phyloP scores from a whole-genome alignment of 1,140 invertebrate species.

The Drosophila paulistorum region DNA sequence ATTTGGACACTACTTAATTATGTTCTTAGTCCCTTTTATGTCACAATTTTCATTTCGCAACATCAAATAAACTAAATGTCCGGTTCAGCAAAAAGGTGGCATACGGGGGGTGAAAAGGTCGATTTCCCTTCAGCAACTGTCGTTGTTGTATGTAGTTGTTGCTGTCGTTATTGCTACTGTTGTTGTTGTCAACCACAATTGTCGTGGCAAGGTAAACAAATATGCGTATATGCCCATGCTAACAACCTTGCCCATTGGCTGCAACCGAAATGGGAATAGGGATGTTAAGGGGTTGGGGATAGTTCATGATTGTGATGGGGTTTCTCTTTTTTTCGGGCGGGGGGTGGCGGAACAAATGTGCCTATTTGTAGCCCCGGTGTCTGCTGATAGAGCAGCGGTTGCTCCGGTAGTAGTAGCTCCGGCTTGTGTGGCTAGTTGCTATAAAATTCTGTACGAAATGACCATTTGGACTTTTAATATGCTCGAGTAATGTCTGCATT shows the following conservation, averaged over 20 bases:
- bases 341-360: conserved; percentile 66
- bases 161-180: conserved; percentile 10
- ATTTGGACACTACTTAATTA: conserved; percentile 80
- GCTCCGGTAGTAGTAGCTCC: conserved; percentile 25
- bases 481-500: conserved; percentile 82
- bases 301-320: conserved; percentile 16
- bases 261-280: conserved; percentile 49
- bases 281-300: conserved; percentile 22
- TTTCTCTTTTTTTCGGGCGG: conserved; percentile 16
- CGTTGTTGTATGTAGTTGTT: conserved; percentile 16
- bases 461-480: conserved; percentile 83
- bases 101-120: conserved; percentile 28
- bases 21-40: conserved; percentile 82
- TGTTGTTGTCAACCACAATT: conserved; percentile 65
- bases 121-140: conserved; percentile 5
- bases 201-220: conserved; percentile 81
- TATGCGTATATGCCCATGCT: conserved; percentile 63
- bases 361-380: conserved; percentile 62
- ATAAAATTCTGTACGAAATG: conserved; percentile 81
- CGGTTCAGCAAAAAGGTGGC: conserved; percentile 18
- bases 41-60: conserved; percentile 80
- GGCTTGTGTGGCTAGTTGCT: conserved; percentile 55
- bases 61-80: conserved; percentile 80
- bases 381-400: not conserved
- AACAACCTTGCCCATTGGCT: conserved; percentile 74